phyloP scores from a whole-genome alignment of 2,113 vertebrate genomes.

The Setophaga coronata region DNA sequence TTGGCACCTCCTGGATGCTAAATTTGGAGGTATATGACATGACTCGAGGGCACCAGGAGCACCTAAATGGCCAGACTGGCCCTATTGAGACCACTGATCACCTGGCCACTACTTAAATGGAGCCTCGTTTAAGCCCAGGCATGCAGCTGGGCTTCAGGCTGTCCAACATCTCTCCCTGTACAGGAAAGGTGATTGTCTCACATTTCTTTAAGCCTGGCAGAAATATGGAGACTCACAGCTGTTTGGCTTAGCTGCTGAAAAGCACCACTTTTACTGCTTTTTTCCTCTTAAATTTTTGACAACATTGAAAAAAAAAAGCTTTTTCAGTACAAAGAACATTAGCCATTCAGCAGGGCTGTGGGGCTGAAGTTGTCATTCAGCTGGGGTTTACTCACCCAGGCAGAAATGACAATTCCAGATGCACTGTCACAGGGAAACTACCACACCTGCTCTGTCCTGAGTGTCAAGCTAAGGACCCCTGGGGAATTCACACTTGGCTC shows the following conservation, averaged over 20 bases:
- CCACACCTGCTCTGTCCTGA: neutral
- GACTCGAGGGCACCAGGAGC: neutral
- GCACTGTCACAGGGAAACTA: neutral
- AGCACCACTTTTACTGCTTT: neutral
- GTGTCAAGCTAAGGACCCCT: neutral
- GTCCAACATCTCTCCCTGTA: neutral
- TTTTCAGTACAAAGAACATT: neutral
- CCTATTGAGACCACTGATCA: neutral
- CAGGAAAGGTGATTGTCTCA: neutral
- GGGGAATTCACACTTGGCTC: neutral
- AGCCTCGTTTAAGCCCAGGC: accelerated
- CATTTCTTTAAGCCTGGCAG: neutral
- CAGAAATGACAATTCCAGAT: neutral
- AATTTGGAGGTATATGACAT: neutral
- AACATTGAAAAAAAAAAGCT: neutral
- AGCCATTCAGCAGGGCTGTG: neutral
- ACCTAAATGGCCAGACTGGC: neutral
- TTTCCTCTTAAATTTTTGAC: neutral
- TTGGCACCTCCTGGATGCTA: neutral
- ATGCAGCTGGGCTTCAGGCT: neutral
- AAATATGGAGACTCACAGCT: neutral
- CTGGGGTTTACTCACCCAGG: neutral
- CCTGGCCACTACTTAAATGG: neutral
- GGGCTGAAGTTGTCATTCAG: neutral
- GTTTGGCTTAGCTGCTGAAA: neutral